These are phyloP conservation scores for Drosophila mayaguana DNA, from an alignment of 2,888 invertebrate species.

Conservation along the genomic window DNA sequence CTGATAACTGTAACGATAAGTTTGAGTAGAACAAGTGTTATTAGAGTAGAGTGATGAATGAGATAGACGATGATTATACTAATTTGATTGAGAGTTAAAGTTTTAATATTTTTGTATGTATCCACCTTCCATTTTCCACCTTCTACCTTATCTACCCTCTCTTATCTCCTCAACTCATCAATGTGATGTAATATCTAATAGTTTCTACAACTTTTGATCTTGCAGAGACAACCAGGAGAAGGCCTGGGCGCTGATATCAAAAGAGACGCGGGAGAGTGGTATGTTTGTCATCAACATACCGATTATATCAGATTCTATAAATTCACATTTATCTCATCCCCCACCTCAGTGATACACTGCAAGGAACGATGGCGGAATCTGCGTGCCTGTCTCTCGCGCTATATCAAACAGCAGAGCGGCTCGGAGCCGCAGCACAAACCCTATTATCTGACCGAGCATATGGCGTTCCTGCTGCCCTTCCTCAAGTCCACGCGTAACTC, in stretches of 20 bases:
- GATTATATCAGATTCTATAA: not conserved
- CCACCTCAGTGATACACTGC: conserved; percentile 82
- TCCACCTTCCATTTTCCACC: too few relatives aligned
- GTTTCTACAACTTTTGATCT: not conserved
- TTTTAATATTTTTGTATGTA: too few relatives aligned
- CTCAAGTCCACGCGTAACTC: conserved; percentile 84
- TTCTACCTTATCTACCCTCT: not conserved
- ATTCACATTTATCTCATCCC: too few relatives aligned
- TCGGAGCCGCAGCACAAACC: conserved; percentile 85
- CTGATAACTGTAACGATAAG: too few relatives aligned
- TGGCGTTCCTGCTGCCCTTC: conserved; percentile 85
- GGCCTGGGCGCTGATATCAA: conserved; percentile 83
- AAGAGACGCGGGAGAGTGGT: conserved; percentile 84
- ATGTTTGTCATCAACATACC: conserved; percentile 63
- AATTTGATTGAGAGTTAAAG: too few relatives aligned
- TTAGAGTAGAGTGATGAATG: too few relatives aligned
- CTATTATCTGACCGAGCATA: conserved; percentile 85
- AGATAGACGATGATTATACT: too few relatives aligned
- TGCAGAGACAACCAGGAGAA: conserved; percentile 85
- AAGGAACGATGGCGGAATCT: conserved; percentile 85
- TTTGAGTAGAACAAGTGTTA: too few relatives aligned
- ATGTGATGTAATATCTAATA: not conserved
- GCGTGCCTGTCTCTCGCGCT: conserved; percentile 84
- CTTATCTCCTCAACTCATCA: not conserved
- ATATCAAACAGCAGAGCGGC: conserved; percentile 84